These are phyloP conservation scores for Heterocephalus glaber DNA, from an alignment of 2,113 vertebrate species.

Conservation along the genomic window DNA sequence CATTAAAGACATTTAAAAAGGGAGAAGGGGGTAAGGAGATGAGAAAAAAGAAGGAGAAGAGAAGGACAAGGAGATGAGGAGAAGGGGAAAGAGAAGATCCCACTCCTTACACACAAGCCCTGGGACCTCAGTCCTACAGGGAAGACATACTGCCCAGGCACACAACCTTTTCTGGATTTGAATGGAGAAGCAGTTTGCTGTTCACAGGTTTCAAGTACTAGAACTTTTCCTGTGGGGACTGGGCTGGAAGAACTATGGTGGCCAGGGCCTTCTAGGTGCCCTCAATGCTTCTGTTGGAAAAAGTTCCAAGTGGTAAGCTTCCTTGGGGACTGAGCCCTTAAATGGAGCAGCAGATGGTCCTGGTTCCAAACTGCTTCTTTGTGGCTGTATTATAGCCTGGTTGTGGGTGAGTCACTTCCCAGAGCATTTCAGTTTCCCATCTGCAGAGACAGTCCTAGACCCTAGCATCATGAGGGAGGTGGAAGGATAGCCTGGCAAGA, in stretches of 20 bases:
- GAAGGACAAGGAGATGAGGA: neutral
- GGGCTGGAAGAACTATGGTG: neutral
- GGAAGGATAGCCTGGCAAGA: neutral
- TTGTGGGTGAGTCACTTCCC: slow-evolving; percentile 52
- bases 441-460: slow-evolving; percentile 7
- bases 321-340: neutral
- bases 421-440: slow-evolving; percentile 12
- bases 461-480: neutral
- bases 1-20: neutral
- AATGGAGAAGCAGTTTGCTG: neutral
- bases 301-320: neutral
- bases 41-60: neutral
- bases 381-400: slow-evolving; percentile 44
- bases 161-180: neutral
- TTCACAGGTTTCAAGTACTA: neutral
- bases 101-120: neutral
- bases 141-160: neutral
- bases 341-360: slow-evolving; percentile 27
- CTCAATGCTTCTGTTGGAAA: neutral
- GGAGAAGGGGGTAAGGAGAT: neutral
- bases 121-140: neutral
- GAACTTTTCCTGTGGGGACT: neutral
- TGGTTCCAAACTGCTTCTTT: neutral
- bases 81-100: no score
- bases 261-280: neutral